These are phyloP conservation scores for Athetis lepigone DNA, from an alignment of 2,888 invertebrate genomes.

Conservation along the genomic window DNA sequence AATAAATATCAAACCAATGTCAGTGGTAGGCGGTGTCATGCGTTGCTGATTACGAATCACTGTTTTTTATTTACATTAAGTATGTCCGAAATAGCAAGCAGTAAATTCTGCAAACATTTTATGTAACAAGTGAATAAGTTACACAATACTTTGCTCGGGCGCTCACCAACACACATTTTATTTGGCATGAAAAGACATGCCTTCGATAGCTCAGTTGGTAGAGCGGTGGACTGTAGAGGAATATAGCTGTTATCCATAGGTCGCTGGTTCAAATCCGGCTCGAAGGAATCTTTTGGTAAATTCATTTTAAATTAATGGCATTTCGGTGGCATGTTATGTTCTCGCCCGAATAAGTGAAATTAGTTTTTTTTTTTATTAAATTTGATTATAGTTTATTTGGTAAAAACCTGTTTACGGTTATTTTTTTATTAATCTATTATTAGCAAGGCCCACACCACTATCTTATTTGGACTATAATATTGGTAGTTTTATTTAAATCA, in stretches of 20 bases:
- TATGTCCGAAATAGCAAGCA: too few species aligned
- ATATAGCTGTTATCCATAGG: constrained; percentile 89
- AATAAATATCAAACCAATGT: too few species aligned
- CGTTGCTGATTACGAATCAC: too few species aligned
- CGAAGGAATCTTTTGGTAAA: constrained; percentile 86
- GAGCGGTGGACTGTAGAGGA: constrained; percentile 87
- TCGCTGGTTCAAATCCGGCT: constrained; percentile 93
- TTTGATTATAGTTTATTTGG: too few species aligned
- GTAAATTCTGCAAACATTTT: too few species aligned
- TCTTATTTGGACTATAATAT: neutral
- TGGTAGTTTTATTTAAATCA: neutral
- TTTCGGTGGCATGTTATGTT: neutral
- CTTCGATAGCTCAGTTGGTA: constrained; percentile 90
- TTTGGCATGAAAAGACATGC: constrained; percentile 50
- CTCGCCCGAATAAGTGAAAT: neutral
- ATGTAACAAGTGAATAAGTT: constrained; percentile 9
- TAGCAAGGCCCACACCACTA: neutral
- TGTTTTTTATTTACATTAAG: too few species aligned
- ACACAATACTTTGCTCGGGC: constrained; percentile 13
- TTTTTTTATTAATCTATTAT: neutral
- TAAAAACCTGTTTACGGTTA: too few species aligned
- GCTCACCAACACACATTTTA: constrained; percentile 5
- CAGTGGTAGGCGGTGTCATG: too few species aligned
- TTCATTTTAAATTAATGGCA: neutral
- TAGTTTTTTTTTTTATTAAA: too few species aligned